phyloP scores from a whole-genome alignment of 2,113 vertebrate species.

The Lucifuga dentata region DNA sequence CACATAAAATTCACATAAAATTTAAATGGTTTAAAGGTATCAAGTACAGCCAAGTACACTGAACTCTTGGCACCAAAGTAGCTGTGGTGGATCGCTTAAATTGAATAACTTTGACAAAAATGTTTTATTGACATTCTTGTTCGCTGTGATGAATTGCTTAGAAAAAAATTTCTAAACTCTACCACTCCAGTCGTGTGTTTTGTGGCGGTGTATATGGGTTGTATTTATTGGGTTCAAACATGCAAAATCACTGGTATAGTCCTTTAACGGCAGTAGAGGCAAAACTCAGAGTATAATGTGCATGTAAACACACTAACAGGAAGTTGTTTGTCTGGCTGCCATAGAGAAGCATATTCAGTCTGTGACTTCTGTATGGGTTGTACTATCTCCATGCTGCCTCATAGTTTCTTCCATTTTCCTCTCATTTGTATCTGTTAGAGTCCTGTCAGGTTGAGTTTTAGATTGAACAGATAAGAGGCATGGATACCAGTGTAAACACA shows the following conservation, averaged over 20 bases:
- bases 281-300: too few relatives aligned
- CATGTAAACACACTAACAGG: background rate
- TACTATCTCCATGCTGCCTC: constrained; percentile 42
- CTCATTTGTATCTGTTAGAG: constrained; percentile 36
- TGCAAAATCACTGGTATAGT: too few relatives aligned
- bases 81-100: too few relatives aligned
- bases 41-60: constrained; percentile 17
- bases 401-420: constrained; percentile 34
- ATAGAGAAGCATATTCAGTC: constrained; percentile 16
- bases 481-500: constrained; percentile 18
- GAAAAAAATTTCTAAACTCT: too few relatives aligned
- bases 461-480: constrained; percentile 25
- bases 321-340: constrained; percentile 46
- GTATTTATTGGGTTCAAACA: too few relatives aligned
- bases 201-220: too few relatives aligned
- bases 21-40: too few relatives aligned
- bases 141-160: too few relatives aligned
- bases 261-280: too few relatives aligned
- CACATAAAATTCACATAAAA: background rate
- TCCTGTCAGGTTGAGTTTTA: constrained; percentile 46
- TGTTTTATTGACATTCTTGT: too few relatives aligned
- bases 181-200: too few relatives aligned
- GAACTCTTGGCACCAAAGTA: constrained; percentile 20
- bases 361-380: background rate
- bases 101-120: too few relatives aligned